Evolutionary conservation across 1,140 invertebrate genomes (phyloP), one percentile per base, ranked within the genome.

Genomic region (Caenorhabditis tropicalis): DNA sequence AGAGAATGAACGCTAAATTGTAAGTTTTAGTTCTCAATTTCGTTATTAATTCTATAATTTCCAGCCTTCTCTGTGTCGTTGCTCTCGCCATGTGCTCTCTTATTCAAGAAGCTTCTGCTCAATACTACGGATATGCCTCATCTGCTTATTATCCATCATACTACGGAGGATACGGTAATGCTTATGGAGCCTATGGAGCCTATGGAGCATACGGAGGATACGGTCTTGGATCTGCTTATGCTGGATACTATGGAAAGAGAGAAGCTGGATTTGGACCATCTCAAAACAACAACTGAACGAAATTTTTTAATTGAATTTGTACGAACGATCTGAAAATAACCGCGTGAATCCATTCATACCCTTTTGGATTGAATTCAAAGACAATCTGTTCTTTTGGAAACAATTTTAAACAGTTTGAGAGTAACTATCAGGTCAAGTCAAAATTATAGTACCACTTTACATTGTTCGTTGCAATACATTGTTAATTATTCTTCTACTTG

Each of bases 221-320:
- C 31, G 58, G 58, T 33, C 31, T 65, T 36, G 58, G 58, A 65
- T 65, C 58, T 65, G 58, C 58, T 33, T 74, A 74, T 74, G 65
- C 65, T 74, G 65, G 65, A 74, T 74, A 74, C 43, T 74, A 74
- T n/a, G 65, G 36, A 74, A 74, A 74, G 65, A 74, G 65, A 74
- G 65, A 74, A 74, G 65, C 65, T 43, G 65, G 65, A 74, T 74
- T 74, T 24, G 65, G 65, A 74, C 36, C 65, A 24, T 24, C 65
- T 24, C 65, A 74, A 29, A 74, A 74, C 31, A 56, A 56, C n/a
- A n/a, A n/a, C n/a, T 36, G 4, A 65, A 33, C n/a, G 19, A 16
- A 36, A 21, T 36, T 5, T 19, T 33, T 65, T 33, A 2, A 6
- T 1, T 12, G 29, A 65, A 65, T 65, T 16, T 65, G 58, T 65